These are phyloP conservation scores for Dipodomys ordii DNA, from an alignment of 2,113 vertebrate genomes.

Conservation along the genomic window DNA sequence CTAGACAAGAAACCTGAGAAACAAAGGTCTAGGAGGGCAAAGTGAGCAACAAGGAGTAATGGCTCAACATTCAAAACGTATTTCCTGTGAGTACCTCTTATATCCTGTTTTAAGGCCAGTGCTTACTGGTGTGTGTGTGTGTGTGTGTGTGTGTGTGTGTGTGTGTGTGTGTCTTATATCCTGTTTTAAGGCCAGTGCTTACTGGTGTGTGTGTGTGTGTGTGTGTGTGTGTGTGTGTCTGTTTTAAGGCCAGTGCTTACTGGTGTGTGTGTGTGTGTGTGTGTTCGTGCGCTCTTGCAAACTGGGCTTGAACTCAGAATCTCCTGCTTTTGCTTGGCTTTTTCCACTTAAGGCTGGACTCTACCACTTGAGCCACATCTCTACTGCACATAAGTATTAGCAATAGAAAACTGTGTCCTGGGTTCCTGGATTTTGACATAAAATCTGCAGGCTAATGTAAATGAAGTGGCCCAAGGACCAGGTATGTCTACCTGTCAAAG, in stretches of 20 bases:
- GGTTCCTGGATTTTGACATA: not conserved
- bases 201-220: too few relatives aligned
- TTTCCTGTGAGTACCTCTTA: not conserved
- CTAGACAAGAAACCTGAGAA: not conserved
- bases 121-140: not conserved
- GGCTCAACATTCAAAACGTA: not conserved
- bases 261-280: too few relatives aligned
- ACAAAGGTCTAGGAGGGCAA: not conserved
- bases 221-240: too few relatives aligned
- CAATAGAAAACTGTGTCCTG: not conserved
- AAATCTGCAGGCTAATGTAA: conserved; percentile 24
- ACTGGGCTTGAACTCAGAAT: too few relatives aligned
- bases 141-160: too few relatives aligned
- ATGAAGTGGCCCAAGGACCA: not conserved
- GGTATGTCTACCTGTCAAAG: not conserved
- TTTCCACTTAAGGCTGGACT: too few relatives aligned
- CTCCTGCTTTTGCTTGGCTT: too few relatives aligned
- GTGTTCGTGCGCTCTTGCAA: too few relatives aligned
- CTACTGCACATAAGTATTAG: not conserved
- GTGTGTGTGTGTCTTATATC: too few relatives aligned
- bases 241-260: too few relatives aligned
- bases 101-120: not conserved
- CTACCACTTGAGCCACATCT: too few relatives aligned
- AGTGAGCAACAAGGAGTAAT: not conserved
- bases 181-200: too few relatives aligned